phyloP scores from a whole-genome alignment of 2,113 vertebrate genomes.

The Lagopus muta region DNA sequence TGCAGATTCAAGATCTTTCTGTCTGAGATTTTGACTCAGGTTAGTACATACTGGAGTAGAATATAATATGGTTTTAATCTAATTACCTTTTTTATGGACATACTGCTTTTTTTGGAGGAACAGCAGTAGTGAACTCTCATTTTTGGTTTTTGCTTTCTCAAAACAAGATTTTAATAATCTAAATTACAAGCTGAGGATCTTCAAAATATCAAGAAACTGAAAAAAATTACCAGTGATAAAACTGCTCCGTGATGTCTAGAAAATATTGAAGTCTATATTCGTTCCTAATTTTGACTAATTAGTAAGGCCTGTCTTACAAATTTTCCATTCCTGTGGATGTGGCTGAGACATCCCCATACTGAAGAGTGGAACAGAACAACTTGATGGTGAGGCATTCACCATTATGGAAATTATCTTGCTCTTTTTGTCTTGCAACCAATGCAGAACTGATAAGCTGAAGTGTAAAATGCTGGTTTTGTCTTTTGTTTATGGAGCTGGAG shows the following conservation, averaged over 20 bases:
- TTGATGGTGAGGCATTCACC: neutral
- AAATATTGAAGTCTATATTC: neutral
- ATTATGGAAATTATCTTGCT: neutral
- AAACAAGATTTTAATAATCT: neutral
- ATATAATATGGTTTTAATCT: neutral
- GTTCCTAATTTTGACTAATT: neutral
- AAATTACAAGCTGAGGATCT: neutral
- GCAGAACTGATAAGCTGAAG: neutral
- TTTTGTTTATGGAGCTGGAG: neutral
- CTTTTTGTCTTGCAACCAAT: neutral
- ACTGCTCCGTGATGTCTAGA: accelerated
- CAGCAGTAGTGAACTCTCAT: neutral
- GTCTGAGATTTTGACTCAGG: neutral
- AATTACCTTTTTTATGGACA: neutral
- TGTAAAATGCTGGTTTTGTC: neutral
- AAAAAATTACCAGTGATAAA: neutral
- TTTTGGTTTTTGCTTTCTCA: neutral
- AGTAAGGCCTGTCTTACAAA: neutral
- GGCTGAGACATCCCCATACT: neutral
- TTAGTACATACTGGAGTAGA: neutral
- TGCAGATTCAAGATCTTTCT: neutral
- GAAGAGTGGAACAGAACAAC: neutral
- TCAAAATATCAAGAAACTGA: neutral
- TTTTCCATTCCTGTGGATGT: neutral
- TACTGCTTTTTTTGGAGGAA: neutral